A percentile compares a stretch with the other conserved stretches of the same genome.
These are phyloP conservation scores for Asarcornis scutulata DNA, from an alignment of 2,113 vertebrate species.

Conservation along the genomic window DNA sequence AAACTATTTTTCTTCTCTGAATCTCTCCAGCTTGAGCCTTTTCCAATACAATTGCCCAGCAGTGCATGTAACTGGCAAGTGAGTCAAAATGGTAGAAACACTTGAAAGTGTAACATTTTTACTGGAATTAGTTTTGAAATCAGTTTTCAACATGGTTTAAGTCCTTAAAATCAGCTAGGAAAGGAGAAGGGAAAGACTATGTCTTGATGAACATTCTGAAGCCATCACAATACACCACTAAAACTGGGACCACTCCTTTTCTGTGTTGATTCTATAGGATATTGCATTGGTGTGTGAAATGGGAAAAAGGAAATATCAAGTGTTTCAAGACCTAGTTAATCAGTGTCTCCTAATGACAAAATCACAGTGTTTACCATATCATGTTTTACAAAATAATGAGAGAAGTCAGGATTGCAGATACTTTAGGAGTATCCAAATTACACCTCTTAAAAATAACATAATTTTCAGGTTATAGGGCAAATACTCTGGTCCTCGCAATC, in stretches of 20 bases:
- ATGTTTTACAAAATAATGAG: neutral
- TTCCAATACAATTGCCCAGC: neutral
- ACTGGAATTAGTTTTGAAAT: neutral
- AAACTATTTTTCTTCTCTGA: conserved; percentile 6
- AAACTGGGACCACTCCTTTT: neutral
- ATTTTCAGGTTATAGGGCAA: neutral
- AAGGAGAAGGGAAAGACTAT: neutral
- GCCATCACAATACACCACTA: rapidly evolving
- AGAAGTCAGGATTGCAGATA: neutral
- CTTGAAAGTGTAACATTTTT: neutral
- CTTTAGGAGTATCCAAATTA: neutral
- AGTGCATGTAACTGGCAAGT: neutral
- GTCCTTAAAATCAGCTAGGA: neutral
- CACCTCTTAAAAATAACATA: neutral
- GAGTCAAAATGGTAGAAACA: neutral
- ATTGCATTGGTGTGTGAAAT: rapidly evolving
- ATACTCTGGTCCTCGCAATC: neutral
- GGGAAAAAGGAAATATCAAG: neutral
- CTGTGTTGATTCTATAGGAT: neutral
- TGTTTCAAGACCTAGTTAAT: neutral
- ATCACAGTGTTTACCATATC: neutral
- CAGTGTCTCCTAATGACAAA: neutral
- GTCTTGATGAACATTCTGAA: neutral
- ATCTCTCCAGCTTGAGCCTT: neutral
- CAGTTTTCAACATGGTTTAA: neutral